Evolutionary conservation across 1,140 invertebrate genomes (phyloP).

Genomic region (Tyrophagus putrescentiae): DNA sequence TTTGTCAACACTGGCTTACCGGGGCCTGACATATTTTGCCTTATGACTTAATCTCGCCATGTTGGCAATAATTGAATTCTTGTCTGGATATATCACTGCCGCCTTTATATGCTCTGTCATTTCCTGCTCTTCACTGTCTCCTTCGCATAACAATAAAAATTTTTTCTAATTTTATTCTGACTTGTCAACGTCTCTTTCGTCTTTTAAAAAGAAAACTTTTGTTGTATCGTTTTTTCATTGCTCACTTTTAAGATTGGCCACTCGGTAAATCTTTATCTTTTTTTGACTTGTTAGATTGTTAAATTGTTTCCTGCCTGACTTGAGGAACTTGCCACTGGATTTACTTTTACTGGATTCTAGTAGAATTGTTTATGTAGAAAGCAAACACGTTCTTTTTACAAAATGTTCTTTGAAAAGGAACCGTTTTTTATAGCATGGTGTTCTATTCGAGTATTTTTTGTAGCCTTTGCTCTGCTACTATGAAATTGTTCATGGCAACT

Average conservation of each 20-base stretch:
- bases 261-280: too few relatives aligned
- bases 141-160: not conserved
- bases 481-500: too few relatives aligned
- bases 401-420: too few relatives aligned
- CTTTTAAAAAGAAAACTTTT: constrained; percentile 3
- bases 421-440: too few relatives aligned
- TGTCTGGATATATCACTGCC: not conserved
- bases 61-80: constrained; percentile 8
- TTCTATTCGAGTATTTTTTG: too few relatives aligned
- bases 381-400: too few relatives aligned
- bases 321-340: too few relatives aligned
- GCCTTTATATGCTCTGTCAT: not conserved
- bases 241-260: not conserved
- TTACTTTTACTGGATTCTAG: too few relatives aligned
- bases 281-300: too few relatives aligned
- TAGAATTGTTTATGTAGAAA: too few relatives aligned
- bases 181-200: constrained; percentile 4
- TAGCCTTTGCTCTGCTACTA: too few relatives aligned
- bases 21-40: constrained; percentile 8
- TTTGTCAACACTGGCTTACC: not conserved
- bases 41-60: constrained; percentile 11
- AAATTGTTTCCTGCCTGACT: too few relatives aligned
- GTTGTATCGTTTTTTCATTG: not conserved
- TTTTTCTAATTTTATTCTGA: constrained; percentile 5
- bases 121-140: not conserved